Conservation (phyloP, 2,797 vertebrate genomes). For the Esox masquinongy region DNA sequence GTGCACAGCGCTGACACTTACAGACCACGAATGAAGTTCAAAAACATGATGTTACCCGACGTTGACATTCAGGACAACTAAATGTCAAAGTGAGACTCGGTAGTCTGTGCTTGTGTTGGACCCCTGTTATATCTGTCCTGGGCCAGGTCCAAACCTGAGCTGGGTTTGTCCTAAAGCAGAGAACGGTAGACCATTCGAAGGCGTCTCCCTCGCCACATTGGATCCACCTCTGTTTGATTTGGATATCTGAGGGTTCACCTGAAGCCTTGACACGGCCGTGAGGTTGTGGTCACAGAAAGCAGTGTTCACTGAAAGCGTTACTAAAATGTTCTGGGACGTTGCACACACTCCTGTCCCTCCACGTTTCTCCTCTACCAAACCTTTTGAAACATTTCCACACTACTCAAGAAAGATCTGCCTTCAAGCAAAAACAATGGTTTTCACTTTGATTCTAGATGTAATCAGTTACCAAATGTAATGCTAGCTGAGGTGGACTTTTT, state of each 20-base stretch:
- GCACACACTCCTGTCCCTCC: not conserved
- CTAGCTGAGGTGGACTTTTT: not conserved
- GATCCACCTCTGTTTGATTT: not conserved
- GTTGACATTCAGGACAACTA: not conserved
- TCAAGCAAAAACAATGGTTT: not conserved
- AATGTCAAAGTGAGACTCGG: constrained; percentile 9
- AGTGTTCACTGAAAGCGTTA: not conserved
- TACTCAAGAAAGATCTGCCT: not conserved
- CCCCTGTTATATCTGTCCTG: not conserved
- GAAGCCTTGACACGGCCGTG: not conserved
- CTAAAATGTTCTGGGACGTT: not conserved
- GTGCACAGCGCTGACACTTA: constrained; percentile 13
- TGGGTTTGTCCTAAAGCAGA: not conserved
- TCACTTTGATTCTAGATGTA: not conserved
- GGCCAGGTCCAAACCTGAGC: not conserved
- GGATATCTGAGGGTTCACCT: not conserved
- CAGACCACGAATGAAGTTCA: constrained; percentile 21
- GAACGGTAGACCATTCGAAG: not conserved
- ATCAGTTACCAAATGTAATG: not conserved
- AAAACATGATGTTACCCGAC: constrained; percentile 12
- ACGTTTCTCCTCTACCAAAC: not conserved
- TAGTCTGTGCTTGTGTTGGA: not conserved
- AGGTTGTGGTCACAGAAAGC: not conserved
- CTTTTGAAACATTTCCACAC: not conserved
- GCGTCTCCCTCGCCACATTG: not conserved